Evolutionary conservation across 2,888 invertebrate species (phyloP).

Genomic region (Apocheima hispidaria): DNA sequence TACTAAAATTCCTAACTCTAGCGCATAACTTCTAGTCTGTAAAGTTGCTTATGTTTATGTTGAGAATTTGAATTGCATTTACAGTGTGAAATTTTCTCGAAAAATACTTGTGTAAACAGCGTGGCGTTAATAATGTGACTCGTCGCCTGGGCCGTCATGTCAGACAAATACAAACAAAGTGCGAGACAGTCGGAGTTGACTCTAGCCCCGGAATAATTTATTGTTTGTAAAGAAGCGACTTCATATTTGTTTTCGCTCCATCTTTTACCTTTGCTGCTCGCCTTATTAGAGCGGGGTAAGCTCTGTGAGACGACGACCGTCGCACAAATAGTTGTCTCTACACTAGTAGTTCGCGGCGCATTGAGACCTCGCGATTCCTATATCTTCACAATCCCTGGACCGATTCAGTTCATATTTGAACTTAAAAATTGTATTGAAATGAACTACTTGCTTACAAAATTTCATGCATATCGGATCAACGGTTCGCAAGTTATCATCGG

Average conservation of each 20-base stretch:
- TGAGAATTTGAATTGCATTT: constrained; percentile 34
- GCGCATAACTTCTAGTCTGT: constrained; percentile 9
- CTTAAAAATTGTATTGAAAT: too few species aligned
- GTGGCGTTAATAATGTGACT: constrained; percentile 53
- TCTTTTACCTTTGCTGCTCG: constrained; percentile 56
- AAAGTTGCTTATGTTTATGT: constrained; percentile 16
- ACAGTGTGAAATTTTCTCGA: constrained; percentile 42
- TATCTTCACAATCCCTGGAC: too few species aligned
- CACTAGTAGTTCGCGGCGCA: too few species aligned
- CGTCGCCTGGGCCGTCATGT: constrained; percentile 50
- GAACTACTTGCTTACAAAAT: too few species aligned
- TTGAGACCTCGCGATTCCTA: too few species aligned
- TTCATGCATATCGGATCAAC: too few species aligned
- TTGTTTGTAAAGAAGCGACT: constrained; percentile 65
- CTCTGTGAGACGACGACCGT: constrained; percentile 56
- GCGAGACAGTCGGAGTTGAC: constrained; percentile 52
- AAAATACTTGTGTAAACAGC: constrained; percentile 45
- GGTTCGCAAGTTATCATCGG: too few species aligned
- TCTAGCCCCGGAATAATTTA: constrained; percentile 64
- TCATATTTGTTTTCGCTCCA: constrained; percentile 65
- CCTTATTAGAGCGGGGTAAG: constrained; percentile 57
- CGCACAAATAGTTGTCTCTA: constrained; percentile 53
- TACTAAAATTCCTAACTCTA: constrained; percentile 5
- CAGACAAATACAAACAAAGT: constrained; percentile 68
- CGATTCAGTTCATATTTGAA: too few species aligned